Evolutionary conservation across 2,797 vertebrate species (phyloP).

Genomic region (Euphonia xanthogaster): DNA sequence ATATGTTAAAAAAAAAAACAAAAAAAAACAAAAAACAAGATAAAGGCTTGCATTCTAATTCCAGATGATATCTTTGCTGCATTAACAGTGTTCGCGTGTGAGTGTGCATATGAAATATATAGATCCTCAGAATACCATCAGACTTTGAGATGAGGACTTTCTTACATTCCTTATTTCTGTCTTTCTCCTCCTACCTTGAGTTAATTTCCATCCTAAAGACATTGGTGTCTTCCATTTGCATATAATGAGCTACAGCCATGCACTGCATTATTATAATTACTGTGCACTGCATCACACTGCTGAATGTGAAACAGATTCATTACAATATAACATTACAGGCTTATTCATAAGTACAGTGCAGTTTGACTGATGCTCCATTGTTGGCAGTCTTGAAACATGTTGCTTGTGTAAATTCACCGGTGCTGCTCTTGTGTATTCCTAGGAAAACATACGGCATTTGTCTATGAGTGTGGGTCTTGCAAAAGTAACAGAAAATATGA

Average conservation of each 20-base stretch:
- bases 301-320: slow-evolving; percentile 49
- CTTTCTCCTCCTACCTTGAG: slow-evolving; percentile 27
- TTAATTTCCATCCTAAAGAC: slow-evolving; percentile 40
- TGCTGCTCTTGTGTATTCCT: slow-evolving; percentile 40
- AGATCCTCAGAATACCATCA: slow-evolving; percentile 48
- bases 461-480: background rate
- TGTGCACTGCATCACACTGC: background rate
- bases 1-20: background rate
- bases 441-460: background rate
- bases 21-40: background rate
- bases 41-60: background rate
- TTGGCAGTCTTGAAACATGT: slow-evolving; percentile 43
- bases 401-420: slow-evolving; percentile 48
- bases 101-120: background rate
- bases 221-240: slow-evolving; percentile 32
- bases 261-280: slow-evolving; percentile 9
- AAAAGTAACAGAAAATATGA: background rate
- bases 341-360: slow-evolving; percentile 35
- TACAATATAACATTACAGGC: slow-evolving; percentile 35
- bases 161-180: slow-evolving; percentile 6
- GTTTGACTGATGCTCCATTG: slow-evolving; percentile 32
- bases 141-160: slow-evolving; percentile 69
- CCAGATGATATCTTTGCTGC: background rate
- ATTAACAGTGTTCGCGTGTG: background rate
- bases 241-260: slow-evolving; percentile 27